Evolutionary conservation across 2,113 vertebrate species (phyloP), one percentile per base, ranked within the genome.

Genomic region (Apteryx owenii): DNA sequence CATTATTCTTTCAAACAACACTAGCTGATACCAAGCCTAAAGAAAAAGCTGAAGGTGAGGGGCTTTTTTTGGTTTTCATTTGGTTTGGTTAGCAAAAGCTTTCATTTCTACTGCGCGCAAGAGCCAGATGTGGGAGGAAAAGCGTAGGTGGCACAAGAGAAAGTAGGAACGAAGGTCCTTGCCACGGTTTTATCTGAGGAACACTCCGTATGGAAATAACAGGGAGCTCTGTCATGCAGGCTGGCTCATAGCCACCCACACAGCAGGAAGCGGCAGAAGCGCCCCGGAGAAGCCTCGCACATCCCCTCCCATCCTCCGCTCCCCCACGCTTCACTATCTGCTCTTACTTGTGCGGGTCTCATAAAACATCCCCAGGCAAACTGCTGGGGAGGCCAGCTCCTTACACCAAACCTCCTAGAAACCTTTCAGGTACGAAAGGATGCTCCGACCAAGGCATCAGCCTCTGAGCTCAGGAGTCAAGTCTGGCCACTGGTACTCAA

Each of bases 361-460:
- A 50, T 18, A 66, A 70, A 72, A 90, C 89, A 89, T 36, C 85
- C 48, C 53, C 73, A 72, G 85, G 79, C 64, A 62, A 81, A 50
- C 48, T 44, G 28, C 80, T 13, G 23, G 88, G 38, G 21, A 94
- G 81, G 89, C 19, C 81, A 75, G 71, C 54, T 86, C 82, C 89
- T 86, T 70, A 12, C 64, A 68, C 14, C 70, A n/a, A 54, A 66
- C 58, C 81, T 53, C 65, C 28, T 51, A 20, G 13, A 23, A 50
- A 40, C 0, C 0, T 5, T 33, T 53, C 80, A 81, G 72, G 51
- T 38, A 26, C 0, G 26, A 79, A 58, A 31, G 86, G 60, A 54
- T 31, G 46, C 71, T 80, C 33, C 4, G 54, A 29, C 0, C 6
- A 76, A 66, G 5, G 11, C 0, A 2, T 4, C n/a, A n/a, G n/a